A percentile compares a stretch with the other conserved stretches of the same genome.
These are phyloP conservation scores for Holacanthus passer DNA, from an alignment of 2,113 vertebrate genomes.

Conservation along the genomic window DNA sequence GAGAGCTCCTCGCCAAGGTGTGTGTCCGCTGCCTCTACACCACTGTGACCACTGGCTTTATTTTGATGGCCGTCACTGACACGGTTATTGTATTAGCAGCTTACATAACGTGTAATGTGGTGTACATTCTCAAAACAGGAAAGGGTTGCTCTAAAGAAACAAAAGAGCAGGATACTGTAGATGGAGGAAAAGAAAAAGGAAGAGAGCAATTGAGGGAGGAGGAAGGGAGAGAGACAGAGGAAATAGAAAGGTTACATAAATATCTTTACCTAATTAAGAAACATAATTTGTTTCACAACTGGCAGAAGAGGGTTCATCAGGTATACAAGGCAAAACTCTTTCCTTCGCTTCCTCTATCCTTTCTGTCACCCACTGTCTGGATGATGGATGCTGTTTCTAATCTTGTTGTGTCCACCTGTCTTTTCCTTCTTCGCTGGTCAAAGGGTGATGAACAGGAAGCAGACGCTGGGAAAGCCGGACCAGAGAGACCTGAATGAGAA, in stretches of 20 bases:
- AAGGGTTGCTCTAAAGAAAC: constrained; percentile 61
- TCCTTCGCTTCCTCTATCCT: not conserved
- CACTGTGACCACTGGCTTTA: not conserved
- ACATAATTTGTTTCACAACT: constrained; percentile 31
- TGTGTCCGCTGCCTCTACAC: constrained; percentile 23
- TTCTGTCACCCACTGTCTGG: not conserved
- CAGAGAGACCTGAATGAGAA: constrained; percentile 98
- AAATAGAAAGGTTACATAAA: constrained; percentile 61
- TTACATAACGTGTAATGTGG: constrained; percentile 45
- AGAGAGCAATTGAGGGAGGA: constrained; percentile 28
- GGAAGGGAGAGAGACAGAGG: constrained; percentile 53
- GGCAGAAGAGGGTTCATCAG: constrained; percentile 12
- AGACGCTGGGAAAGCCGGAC: constrained; percentile 94
- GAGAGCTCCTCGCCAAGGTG: constrained; percentile 94
- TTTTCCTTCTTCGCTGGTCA: constrained; percentile 51
- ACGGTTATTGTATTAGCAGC: constrained; percentile 14
- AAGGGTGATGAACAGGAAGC: constrained; percentile 98
- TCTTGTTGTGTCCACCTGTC: not conserved
- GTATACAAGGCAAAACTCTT: not conserved
- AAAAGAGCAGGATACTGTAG: constrained; percentile 63
- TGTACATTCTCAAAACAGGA: constrained; percentile 75
- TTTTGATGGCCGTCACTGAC: not conserved
- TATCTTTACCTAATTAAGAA: constrained; percentile 39
- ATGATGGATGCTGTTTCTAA: constrained; percentile 34
- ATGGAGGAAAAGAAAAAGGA: constrained; percentile 30